These are phyloP conservation scores for Oriolus oriolus DNA, from an alignment of 2,113 vertebrate genomes.

Conservation along the genomic window DNA sequence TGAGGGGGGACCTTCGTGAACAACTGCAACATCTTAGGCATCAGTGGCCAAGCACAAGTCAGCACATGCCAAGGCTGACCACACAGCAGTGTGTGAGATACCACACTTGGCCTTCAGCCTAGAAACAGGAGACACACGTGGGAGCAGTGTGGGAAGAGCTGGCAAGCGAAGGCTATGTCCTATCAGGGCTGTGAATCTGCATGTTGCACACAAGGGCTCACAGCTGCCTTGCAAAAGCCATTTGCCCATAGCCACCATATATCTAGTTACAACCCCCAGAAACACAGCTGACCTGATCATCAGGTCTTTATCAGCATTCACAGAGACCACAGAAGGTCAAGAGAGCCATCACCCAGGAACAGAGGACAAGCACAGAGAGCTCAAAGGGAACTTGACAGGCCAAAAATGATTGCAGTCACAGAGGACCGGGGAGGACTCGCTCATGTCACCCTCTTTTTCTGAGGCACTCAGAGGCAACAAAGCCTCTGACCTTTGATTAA, in stretches of 20 bases:
- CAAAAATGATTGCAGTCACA: neutral
- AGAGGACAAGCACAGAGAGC: neutral
- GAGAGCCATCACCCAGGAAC: conserved; percentile 19
- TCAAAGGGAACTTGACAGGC: conserved; percentile 17
- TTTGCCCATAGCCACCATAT: neutral
- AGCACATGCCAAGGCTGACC: neutral
- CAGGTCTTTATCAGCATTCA: neutral
- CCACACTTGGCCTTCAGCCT: neutral
- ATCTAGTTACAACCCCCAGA: neutral
- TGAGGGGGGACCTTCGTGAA: neutral
- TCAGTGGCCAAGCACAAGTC: neutral
- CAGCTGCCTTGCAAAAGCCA: neutral
- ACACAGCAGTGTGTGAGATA: neutral
- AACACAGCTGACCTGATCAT: neutral
- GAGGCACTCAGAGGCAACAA: neutral
- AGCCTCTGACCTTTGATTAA: conserved; percentile 49
- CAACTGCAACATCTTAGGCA: neutral
- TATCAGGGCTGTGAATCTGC: neutral
- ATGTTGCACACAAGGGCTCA: neutral
- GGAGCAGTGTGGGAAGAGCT: neutral
- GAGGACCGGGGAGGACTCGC: neutral
- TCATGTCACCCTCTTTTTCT: neutral
- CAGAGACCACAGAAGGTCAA: conserved; percentile 38
- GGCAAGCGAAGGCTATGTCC: neutral
- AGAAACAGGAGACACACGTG: neutral